Evolutionary conservation across 1,140 invertebrate genomes (phyloP), one percentile per base, ranked within the genome.

Genomic region (Lerema accius): DNA sequence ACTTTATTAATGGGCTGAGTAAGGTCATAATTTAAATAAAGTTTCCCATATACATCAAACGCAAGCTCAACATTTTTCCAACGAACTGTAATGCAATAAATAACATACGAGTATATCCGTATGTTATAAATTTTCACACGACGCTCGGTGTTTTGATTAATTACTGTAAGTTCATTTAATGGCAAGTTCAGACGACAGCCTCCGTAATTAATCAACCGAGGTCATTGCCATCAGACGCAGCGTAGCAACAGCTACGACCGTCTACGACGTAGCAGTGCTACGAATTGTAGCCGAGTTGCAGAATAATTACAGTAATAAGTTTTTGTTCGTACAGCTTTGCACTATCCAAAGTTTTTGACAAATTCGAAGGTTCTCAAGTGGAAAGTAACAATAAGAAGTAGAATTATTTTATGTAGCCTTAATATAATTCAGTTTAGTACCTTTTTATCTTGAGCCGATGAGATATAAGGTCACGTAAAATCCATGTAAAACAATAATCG

Each of bases 81-180:
- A 32, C 4, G 9, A 32, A 32, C 28, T 32, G 28, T 9, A 32
- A 9, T 9, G 28, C 3, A 32, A 7, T 32, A 32, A 32, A 32
- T 32, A 32, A 32, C 28, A 32, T 32, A 32, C 6, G 3, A n/a
- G n/a, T 5, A 23, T 23, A 3, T 23, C 5, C n/a, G 35, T 37
- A 11, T 48, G 55, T 59, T 45, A 46, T 23, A 46, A 28, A 59
- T 35, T 43, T 59, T 59, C 46, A 11, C 5, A 17, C 15, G 14
- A 1, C 37, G 55, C 43, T 46, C 42, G 26, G 46, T 59, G 35
- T 59, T 59, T 59, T 59, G 55, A 59, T 59, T 59, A 59, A 59
- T 59, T 59, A 59, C 11, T 45, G 28, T 16, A 59, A 59, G 43
- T 59, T 59, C 42, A 59, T 48, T 46, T 37, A 16, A 43, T 59